Evolutionary conservation across 2,797 vertebrate genomes (phyloP).

Genomic region (Sciurus carolinensis): DNA sequence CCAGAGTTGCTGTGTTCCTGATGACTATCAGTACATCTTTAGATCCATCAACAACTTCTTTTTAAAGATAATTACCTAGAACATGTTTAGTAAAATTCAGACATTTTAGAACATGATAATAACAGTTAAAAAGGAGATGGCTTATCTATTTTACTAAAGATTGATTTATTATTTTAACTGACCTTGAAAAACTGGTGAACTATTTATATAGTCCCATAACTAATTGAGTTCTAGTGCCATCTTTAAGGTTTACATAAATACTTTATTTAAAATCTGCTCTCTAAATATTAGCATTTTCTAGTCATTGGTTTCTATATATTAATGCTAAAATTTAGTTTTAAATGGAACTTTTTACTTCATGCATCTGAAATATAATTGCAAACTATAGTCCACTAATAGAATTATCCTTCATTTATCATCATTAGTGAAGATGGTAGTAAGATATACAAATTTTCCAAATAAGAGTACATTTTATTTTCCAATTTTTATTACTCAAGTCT

Average conservation of each 20-base stretch:
- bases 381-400: background rate
- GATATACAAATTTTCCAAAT: background rate
- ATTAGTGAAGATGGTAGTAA: background rate
- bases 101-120: background rate
- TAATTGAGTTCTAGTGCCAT: background rate
- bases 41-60: background rate
- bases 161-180: background rate
- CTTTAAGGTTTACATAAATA: slow-evolving; percentile 26
- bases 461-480: slow-evolving; percentile 25
- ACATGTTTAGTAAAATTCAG: background rate
- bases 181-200: background rate
- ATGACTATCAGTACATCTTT: background rate
- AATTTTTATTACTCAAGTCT: background rate
- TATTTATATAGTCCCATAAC: background rate
- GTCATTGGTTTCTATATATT: background rate
- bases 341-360: background rate
- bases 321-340: slow-evolving; percentile 43
- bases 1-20: background rate
- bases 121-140: slow-evolving; percentile 21
- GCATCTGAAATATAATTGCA: background rate
- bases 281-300: slow-evolving; percentile 39
- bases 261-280: background rate
- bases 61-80: background rate
- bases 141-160: slow-evolving; percentile 41
- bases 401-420: background rate